Conservation (phyloP, 53 echinoderm and acorn worm genomes). For the Mesocentrotus franciscanus region DNA sequence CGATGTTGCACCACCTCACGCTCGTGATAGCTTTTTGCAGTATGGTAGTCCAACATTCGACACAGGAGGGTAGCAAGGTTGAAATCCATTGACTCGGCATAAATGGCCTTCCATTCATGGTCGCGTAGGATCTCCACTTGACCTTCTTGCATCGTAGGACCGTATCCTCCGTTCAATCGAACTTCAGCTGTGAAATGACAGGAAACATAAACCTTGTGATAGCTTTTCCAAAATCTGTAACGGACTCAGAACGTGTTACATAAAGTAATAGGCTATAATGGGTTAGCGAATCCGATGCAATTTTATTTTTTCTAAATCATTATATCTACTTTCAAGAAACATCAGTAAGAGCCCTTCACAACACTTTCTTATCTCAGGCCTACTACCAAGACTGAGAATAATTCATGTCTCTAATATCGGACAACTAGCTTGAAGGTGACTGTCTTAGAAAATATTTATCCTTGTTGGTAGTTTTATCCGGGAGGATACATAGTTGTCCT, state of each 20-base stretch:
- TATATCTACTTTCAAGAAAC: too few relatives aligned
- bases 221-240: background rate
- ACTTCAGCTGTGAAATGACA: background rate
- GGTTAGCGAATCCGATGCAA: too few relatives aligned
- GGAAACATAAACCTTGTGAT: background rate
- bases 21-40: background rate
- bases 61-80: constrained; percentile 8
- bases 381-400: too few relatives aligned
- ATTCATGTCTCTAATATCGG: too few relatives aligned
- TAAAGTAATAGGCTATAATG: too few relatives aligned
- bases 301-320: too few relatives aligned
- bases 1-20: background rate
- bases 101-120: background rate
- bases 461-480: too few relatives aligned
- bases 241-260: background rate
- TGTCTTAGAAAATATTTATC: too few relatives aligned
- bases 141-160: background rate
- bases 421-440: too few relatives aligned
- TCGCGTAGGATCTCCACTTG: background rate
- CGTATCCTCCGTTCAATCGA: constrained; percentile 13
- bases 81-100: background rate
- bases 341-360: too few relatives aligned
- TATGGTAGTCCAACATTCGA: constrained; percentile 16
- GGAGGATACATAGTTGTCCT: too few relatives aligned
- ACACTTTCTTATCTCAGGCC: too few relatives aligned